These are phyloP conservation scores for Contarinia nasturtii DNA, from an alignment of 1,140 invertebrate species.

Conservation along the genomic window DNA sequence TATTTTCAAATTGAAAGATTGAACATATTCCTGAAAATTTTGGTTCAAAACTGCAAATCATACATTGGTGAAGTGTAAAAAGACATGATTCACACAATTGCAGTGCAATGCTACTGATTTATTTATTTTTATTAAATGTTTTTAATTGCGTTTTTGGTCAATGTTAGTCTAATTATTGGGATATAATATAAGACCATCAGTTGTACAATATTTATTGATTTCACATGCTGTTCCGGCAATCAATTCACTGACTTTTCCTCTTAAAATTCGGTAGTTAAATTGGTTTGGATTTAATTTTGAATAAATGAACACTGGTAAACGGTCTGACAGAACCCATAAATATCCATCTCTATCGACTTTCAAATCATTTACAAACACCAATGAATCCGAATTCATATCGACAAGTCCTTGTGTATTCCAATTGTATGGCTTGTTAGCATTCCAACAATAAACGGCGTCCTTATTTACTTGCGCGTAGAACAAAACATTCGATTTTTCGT, in stretches of 20 bases:
- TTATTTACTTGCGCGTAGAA: constrained; percentile 54
- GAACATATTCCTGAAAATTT: too few species aligned
- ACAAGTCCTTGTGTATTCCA: constrained; percentile 44
- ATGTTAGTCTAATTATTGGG: too few species aligned
- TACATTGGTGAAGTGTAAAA: too few species aligned
- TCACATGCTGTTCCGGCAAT: constrained; percentile 36
- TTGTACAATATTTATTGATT: too few species aligned
- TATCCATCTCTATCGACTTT: constrained; percentile 35
- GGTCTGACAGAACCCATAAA: constrained; percentile 46
- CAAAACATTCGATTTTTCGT: constrained; percentile 44
- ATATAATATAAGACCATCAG: too few species aligned
- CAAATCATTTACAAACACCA: constrained; percentile 50
- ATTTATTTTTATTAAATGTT: too few species aligned
- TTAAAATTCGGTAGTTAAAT: constrained; percentile 42
- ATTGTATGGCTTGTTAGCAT: constrained; percentile 37
- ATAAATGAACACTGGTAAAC: constrained; percentile 39
- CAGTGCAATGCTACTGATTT: too few species aligned
- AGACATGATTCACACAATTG: too few species aligned
- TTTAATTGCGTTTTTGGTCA: too few species aligned
- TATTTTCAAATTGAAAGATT: too few species aligned
- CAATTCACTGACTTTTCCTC: constrained; percentile 30
- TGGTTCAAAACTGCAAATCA: too few species aligned
- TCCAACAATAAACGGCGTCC: constrained; percentile 45
- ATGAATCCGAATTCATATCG: constrained; percentile 34
- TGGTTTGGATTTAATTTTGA: constrained; percentile 30